Evolutionary conservation across 2,113 vertebrate genomes (phyloP).

Genomic region (Condylura cristata): DNA sequence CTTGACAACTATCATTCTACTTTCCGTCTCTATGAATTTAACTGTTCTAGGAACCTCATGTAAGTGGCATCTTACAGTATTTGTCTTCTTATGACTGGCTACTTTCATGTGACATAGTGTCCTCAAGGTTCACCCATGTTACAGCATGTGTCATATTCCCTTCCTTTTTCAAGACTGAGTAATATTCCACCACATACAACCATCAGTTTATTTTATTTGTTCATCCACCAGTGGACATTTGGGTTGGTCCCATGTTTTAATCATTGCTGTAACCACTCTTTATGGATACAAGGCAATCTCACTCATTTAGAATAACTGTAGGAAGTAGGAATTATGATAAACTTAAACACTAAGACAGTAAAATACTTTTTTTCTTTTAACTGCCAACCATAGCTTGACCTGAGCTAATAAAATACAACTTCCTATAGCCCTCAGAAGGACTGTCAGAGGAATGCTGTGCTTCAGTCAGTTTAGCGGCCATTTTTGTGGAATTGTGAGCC

Average conservation of each 20-base stretch:
- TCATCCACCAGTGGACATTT: fast-evolving
- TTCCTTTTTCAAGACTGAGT: not conserved
- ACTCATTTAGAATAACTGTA: not conserved
- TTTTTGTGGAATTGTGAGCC: not conserved
- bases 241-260: not conserved
- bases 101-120: not conserved
- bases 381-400: not conserved
- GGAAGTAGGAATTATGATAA: not conserved
- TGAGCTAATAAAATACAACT: too few relatives aligned
- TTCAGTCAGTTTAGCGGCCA: fast-evolving
- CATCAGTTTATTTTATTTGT: not conserved
- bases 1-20: not conserved
- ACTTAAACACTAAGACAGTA: not conserved
- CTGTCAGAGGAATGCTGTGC: fast-evolving
- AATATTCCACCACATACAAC: fast-evolving
- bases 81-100: not conserved
- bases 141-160: not conserved
- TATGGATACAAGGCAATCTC: not conserved
- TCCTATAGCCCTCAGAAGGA: not conserved
- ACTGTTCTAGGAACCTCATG: fast-evolving
- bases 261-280: not conserved
- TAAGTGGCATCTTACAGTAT: fast-evolving
- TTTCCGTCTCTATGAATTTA: not conserved
- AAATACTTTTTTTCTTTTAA: not conserved
- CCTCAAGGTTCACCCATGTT: not conserved